Evolutionary conservation across 2,888 invertebrate species (phyloP).

Genomic region (Nebria salina): DNA sequence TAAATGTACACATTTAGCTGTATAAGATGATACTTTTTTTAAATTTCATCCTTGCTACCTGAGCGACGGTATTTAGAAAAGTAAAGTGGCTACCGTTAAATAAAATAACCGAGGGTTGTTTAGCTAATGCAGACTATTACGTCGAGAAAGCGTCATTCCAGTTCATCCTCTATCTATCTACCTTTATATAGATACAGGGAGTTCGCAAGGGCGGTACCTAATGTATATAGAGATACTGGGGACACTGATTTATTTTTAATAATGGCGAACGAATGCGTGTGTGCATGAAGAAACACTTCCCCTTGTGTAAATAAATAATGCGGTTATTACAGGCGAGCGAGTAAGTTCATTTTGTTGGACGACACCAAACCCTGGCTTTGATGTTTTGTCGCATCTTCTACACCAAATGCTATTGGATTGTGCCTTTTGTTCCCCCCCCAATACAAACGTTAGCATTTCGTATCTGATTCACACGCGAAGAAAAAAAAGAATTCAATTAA

Average conservation of each 20-base stretch:
- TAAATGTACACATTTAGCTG: neutral
- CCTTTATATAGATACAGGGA: neutral
- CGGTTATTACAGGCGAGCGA: slow-evolving; percentile 61
- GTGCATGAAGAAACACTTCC: slow-evolving; percentile 52
- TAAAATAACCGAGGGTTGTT: slow-evolving; percentile 23
- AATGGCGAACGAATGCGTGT: slow-evolving; percentile 59
- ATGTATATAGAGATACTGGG: slow-evolving; percentile 19
- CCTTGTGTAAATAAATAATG: slow-evolving; percentile 62
- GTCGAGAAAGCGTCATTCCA: neutral
- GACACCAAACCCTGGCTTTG: neutral
- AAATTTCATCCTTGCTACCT: neutral
- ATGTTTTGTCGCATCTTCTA: neutral
- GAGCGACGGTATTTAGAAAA: neutral
- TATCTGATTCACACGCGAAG: neutral
- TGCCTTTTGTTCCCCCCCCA: neutral
- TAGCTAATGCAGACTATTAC: slow-evolving; percentile 8
- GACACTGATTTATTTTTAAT: slow-evolving; percentile 60
- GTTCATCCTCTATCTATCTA: neutral
- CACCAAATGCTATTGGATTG: slow-evolving; percentile 9
- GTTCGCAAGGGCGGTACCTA: slow-evolving; percentile 14
- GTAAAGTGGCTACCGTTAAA: slow-evolving; percentile 18
- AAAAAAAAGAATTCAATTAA: neutral
- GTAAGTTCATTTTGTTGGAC: slow-evolving; percentile 52
- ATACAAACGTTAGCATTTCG: neutral
- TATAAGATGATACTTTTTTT: neutral